Evolutionary conservation across 2,888 invertebrate species (phyloP).

Genomic region (Mechanitis mazaeus): DNA sequence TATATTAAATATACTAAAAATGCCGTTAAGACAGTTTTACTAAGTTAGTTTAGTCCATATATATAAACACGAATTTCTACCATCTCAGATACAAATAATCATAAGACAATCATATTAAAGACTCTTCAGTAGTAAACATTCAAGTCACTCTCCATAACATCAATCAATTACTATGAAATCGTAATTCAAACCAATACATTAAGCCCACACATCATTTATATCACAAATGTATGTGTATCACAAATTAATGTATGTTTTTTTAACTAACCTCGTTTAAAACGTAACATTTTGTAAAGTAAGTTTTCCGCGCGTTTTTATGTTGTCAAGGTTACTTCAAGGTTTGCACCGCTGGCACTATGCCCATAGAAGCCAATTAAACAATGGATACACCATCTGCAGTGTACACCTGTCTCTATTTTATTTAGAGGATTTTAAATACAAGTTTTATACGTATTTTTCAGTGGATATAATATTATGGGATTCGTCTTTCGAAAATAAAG

Average conservation of each 20-base stretch:
- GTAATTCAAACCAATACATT: constrained; percentile 3
- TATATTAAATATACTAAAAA: too few relatives aligned
- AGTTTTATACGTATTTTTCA: too few relatives aligned
- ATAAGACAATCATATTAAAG: too few relatives aligned
- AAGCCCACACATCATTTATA: too few relatives aligned
- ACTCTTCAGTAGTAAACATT: background rate
- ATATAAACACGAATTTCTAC: too few relatives aligned
- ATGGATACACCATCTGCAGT: constrained; percentile 6
- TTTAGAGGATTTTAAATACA: background rate
- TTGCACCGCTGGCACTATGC: constrained; percentile 1
- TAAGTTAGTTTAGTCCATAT: too few relatives aligned
- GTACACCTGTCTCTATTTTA: constrained; percentile 1
- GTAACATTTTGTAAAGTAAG: too few relatives aligned
- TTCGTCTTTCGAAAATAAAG: too few relatives aligned
- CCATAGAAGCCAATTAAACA: background rate
- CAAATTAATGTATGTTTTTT: background rate
- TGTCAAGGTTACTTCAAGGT: background rate
- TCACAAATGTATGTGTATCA: background rate
- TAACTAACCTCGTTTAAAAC: too few relatives aligned
- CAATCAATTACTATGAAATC: background rate
- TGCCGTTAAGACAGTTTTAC: too few relatives aligned
- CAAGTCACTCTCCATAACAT: constrained; percentile 1
- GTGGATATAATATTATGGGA: too few relatives aligned
- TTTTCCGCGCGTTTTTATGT: background rate
- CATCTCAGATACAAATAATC: too few relatives aligned